Evolutionary conservation across 2,113 vertebrate genomes (phyloP).

Genomic region (Motacilla tschutschensis): DNA sequence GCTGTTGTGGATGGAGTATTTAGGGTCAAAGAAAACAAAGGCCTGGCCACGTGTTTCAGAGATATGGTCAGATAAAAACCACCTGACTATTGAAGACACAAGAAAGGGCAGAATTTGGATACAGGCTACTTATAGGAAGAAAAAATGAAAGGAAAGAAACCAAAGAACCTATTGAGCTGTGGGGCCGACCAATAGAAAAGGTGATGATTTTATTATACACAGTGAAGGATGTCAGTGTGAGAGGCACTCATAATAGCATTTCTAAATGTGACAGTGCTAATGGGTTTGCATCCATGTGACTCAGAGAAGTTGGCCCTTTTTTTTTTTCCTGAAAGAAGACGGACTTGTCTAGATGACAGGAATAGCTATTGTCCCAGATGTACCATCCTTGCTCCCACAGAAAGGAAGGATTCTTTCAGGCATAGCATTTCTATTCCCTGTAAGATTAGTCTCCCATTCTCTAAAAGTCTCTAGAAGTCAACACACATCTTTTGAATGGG

Average conservation of each 20-base stretch:
- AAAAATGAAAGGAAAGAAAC: background rate
- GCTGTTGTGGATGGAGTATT: background rate
- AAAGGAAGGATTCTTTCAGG: background rate
- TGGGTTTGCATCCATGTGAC: background rate
- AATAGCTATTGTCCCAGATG: background rate
- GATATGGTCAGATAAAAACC: background rate
- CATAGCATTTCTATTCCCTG: background rate
- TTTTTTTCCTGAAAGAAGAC: background rate
- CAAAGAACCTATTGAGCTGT: background rate
- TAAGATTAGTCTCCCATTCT: background rate
- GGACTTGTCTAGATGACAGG: background rate
- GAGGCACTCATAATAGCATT: slow-evolving; percentile 12
- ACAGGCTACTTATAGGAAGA: background rate
- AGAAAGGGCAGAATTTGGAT: background rate
- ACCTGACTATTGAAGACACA: background rate
- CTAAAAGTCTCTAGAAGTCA: background rate
- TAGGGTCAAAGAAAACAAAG: background rate
- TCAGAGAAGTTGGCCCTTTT: background rate
- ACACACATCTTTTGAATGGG: background rate
- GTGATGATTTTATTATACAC: background rate
- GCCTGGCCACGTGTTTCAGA: background rate
- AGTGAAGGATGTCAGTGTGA: background rate
- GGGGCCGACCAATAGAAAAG: background rate
- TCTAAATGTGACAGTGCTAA: slow-evolving; percentile 29
- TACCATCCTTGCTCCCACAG: background rate